Evolutionary conservation across 2,113 vertebrate genomes (phyloP).

Genomic region (Solea solea): DNA sequence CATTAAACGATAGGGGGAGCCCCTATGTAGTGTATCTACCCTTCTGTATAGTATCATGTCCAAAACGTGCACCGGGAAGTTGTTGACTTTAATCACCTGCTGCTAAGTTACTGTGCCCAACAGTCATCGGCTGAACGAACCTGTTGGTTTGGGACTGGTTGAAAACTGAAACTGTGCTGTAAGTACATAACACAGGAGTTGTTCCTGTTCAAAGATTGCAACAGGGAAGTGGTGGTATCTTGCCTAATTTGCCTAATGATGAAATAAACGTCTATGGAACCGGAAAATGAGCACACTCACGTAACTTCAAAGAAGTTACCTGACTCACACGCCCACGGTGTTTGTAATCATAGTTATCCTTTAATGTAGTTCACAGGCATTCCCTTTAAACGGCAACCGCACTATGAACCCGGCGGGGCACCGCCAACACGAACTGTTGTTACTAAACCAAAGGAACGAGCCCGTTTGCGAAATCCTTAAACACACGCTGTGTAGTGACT

Average conservation of each 20-base stretch:
- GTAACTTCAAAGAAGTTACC: not conserved
- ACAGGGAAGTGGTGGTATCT: too few relatives aligned
- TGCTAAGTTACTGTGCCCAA: not conserved
- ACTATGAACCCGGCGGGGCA: constrained; percentile 29
- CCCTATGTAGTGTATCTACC: constrained; percentile 3
- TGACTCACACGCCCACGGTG: constrained; percentile 1
- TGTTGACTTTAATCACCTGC: constrained; percentile 27
- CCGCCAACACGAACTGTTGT: accelerated
- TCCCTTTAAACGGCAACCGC: constrained; percentile 78
- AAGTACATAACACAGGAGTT: not conserved
- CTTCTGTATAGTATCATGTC: not conserved
- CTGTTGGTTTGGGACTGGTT: not conserved
- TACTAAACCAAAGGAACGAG: not conserved
- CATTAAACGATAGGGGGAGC: constrained; percentile 49
- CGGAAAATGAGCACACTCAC: not conserved
- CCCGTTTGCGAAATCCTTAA: accelerated
- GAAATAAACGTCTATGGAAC: not conserved
- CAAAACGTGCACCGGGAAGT: not conserved
- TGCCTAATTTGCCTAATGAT: too few relatives aligned
- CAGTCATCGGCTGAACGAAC: not conserved
- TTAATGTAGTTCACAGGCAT: constrained; percentile 35
- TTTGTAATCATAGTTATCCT: not conserved
- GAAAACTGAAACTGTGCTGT: not conserved
- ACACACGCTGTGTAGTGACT: too few relatives aligned
- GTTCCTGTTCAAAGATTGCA: not conserved